Base-by-base conservation (phyloP, 2,113 vertebrate genomes). In the Pteronura brasiliensis region DNA sequence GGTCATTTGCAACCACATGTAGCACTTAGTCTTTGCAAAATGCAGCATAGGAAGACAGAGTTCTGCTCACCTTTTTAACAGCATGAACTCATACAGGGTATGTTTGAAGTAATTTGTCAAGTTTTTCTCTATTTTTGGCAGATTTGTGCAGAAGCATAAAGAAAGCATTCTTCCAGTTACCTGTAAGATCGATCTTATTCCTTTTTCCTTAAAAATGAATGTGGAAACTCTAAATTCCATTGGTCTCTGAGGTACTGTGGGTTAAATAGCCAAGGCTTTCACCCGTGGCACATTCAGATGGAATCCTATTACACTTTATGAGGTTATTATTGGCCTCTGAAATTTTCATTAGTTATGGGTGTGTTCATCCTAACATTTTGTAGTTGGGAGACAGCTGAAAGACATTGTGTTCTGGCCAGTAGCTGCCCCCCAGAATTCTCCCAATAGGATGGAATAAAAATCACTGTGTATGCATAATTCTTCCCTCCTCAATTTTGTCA, bases 291-390 rank as follows among this genome's bases (percentile, higher is more conserved):
- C 34, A 88, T 74, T 91, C 49, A 31, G 47, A 69, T 91, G 77
- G 36, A 94, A 87, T 87, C 74, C 18, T 92, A 31, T 91, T 93
- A 79, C n/a, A 63, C 31, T 91, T 96, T 83, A 61, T 59, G 49
- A 92, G 79, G 27, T 88, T 92, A 81, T 77, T 74, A 86, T 72
- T 21, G 0, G 49, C 90, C 90, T 93, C 61, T 88, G 94, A 92
- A 96, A 95, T 81, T 88, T 71, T 88, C 90, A 85, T 96, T 96
- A 52, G 42, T 63, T 74, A 86, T 27, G 82, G 84, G 23, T 74
- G 21, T 89, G n/a, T 76, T 92, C 92, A 52, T 79, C 7, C 67
- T 69, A 88, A 93, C 25, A 55, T 90, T 82, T 65, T 57, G 21
- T 25, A 77, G 1, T 55, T 42, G 17, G 55, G 79, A 95, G 39